Conservation (phyloP, 2,888 invertebrate species). For the Cerastoderma edule region DNA sequence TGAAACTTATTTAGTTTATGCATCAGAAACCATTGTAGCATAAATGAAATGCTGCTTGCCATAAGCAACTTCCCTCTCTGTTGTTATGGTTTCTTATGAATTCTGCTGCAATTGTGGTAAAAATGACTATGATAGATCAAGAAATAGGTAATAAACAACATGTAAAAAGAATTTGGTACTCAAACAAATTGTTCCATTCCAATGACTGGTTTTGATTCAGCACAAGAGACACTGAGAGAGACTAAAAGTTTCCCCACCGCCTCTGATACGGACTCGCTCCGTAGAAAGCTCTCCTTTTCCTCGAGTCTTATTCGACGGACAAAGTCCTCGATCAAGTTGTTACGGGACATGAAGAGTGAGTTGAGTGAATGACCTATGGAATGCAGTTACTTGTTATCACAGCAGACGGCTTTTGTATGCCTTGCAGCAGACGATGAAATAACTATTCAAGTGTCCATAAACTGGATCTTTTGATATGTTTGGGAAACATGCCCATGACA, state of each 20-base stretch:
- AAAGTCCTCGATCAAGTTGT: slow-evolving; percentile 59
- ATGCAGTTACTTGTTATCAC: background rate
- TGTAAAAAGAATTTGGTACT: no score
- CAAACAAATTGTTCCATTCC: background rate
- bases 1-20: no score
- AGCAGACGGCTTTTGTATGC: background rate
- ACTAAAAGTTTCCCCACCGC: slow-evolving; percentile 51
- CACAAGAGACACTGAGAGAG: slow-evolving; percentile 42
- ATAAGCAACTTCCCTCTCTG: no score
- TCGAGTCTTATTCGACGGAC: slow-evolving; percentile 54
- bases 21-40: no score
- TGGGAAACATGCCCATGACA: no score
- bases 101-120: no score
- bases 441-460: no score
- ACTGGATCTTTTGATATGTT: no score
- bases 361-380: slow-evolving; percentile 24
- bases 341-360: slow-evolving; percentile 61
- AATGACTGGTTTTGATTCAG: slow-evolving; percentile 12
- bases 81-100: no score
- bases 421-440: background rate
- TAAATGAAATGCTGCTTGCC: no score
- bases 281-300: slow-evolving; percentile 50
- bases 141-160: no score
- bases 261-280: slow-evolving; percentile 30
- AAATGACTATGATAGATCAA: no score